phyloP scores from a whole-genome alignment of 2,797 vertebrate genomes.

The Glyptemys insculpta region DNA sequence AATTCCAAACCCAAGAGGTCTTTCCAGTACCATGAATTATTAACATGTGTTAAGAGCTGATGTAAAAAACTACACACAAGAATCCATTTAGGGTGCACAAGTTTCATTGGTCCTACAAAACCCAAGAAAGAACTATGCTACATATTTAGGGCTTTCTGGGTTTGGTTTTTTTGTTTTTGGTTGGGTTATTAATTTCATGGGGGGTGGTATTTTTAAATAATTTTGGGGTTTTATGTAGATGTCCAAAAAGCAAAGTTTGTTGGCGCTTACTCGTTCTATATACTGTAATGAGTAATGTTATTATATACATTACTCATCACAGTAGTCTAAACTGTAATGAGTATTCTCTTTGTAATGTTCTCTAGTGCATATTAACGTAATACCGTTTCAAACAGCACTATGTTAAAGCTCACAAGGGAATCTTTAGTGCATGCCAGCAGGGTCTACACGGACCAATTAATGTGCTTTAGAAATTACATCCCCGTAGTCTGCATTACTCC shows the following conservation, averaged over 20 bases:
- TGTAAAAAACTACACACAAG: neutral
- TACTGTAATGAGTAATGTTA: neutral
- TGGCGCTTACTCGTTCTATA: neutral
- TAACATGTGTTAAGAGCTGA: neutral
- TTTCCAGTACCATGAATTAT: accelerated
- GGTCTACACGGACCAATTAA: neutral
- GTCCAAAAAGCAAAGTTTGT: neutral
- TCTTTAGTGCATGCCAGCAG: neutral
- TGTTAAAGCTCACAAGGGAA: neutral
- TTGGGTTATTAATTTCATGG: neutral
- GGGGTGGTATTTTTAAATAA: neutral
- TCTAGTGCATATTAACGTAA: neutral
- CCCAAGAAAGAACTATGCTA: neutral
- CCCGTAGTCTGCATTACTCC: neutral
- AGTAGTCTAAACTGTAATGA: neutral
- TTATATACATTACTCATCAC: neutral
- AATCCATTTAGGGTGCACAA: neutral
- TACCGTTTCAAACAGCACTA: neutral
- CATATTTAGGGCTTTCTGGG: neutral
- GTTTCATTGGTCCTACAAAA: neutral
- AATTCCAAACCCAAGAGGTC: neutral
- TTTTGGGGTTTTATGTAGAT: neutral
- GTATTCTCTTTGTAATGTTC: neutral
- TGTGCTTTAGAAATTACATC: neutral
- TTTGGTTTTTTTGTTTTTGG: neutral